Percentiles rank a stretch among this genome's conserved stretches.
Conservation (phyloP, 2,113 vertebrate species). For the Tupaia tana region DNA sequence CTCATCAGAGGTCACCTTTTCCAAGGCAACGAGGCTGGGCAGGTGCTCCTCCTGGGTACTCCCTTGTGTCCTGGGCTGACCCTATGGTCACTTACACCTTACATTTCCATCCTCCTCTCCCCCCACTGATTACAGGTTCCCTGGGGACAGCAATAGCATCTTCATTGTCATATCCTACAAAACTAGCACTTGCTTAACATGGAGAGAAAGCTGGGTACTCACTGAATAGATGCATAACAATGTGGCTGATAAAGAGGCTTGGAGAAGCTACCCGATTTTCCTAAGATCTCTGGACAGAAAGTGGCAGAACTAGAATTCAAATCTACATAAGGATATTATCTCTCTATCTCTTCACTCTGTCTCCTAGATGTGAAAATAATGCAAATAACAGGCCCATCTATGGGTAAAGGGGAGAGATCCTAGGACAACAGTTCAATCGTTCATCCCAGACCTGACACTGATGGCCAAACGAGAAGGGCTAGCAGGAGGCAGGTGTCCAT, state of each 20-base stretch:
- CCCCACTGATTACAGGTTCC: neutral
- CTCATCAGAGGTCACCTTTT: neutral
- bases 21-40: neutral
- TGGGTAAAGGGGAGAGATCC: conserved; percentile 53
- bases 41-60: neutral
- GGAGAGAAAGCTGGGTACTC: neutral
- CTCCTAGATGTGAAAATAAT: neutral
- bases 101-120: neutral
- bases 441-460: conserved; percentile 54
- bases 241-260: neutral
- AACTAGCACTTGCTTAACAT: neutral
- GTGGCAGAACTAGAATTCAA: neutral
- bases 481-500: conserved; percentile 31
- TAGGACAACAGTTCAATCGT: conserved; percentile 80
- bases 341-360: neutral
- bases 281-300: neutral
- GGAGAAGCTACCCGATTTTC: conserved; percentile 55
- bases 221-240: neutral
- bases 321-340: neutral
- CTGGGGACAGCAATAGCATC: neutral
- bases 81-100: neutral
- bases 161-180: neutral
- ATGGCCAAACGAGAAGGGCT: conserved; percentile 65
- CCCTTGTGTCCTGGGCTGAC: neutral
- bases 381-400: neutral